Evolutionary conservation across 2,797 vertebrate genomes (phyloP).

Genomic region (Gadopsis bispinosus): DNA sequence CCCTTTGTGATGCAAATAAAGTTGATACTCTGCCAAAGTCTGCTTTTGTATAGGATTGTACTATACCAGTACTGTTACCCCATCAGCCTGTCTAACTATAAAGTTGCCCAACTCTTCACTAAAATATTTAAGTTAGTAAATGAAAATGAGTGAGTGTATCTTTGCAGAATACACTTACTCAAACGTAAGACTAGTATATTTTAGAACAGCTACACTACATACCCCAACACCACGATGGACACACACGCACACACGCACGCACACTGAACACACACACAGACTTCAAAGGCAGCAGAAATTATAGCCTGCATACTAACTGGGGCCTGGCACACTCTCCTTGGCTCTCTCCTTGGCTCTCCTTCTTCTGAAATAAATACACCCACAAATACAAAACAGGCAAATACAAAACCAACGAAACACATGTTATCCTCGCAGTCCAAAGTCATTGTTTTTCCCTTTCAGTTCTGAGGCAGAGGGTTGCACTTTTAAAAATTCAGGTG

Average conservation of each 20-base stretch:
- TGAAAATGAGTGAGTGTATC: not conserved
- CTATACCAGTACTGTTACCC: conserved; percentile 12
- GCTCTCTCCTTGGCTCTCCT: conserved; percentile 71
- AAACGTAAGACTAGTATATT: conserved; percentile 47
- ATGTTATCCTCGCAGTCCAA: conserved; percentile 64
- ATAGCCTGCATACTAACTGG: conserved; percentile 84
- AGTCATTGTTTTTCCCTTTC: conserved; percentile 62
- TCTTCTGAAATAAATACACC: conserved; percentile 82
- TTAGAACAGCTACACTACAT: conserved; percentile 42
- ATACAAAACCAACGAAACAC: conserved; percentile 76
- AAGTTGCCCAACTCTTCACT: not conserved
- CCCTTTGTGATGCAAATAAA: conserved; percentile 41
- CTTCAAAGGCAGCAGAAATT: conserved; percentile 83
- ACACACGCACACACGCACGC: conserved; percentile 43
- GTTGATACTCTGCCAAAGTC: conserved; percentile 39
- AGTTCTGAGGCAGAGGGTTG: conserved; percentile 37
- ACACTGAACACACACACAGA: conserved; percentile 62
- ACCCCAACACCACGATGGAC: conserved; percentile 57
- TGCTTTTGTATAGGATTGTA: conserved; percentile 14
- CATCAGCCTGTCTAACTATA: not conserved
- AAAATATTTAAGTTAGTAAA: conserved; percentile 14
- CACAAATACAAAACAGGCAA: conserved; percentile 83
- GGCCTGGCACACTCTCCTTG: conserved; percentile 76
- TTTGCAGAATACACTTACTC: conserved; percentile 27
- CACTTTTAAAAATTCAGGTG: conserved; percentile 47